Evolutionary conservation across 2,797 vertebrate genomes (phyloP).

Genomic region (Sciurus vulgaris): DNA sequence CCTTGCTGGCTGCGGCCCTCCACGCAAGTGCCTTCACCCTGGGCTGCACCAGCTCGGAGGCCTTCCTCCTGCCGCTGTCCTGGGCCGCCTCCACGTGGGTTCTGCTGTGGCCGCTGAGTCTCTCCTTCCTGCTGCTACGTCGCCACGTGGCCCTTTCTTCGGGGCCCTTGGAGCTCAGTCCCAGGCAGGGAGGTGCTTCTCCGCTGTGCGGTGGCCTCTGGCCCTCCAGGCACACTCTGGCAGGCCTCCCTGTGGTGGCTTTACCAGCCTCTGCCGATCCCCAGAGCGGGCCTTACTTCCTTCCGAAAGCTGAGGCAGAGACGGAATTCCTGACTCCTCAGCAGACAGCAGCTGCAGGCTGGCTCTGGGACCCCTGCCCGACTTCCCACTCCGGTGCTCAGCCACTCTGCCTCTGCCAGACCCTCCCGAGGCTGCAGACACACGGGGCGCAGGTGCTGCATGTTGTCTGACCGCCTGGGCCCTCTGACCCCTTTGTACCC

Average conservation of each 20-base stretch:
- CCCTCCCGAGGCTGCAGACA: neutral
- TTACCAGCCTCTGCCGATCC: too few relatives aligned
- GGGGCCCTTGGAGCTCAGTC: neutral
- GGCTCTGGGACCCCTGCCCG: neutral
- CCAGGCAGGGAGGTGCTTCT: neutral
- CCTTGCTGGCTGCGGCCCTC: fast-evolving
- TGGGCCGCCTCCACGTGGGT: slow-evolving; percentile 47
- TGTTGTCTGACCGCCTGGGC: neutral
- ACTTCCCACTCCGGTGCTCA: neutral
- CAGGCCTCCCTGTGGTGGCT: neutral
- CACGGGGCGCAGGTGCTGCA: fast-evolving
- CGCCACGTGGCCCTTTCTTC: slow-evolving; percentile 74
- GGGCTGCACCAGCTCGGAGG: too few relatives aligned
- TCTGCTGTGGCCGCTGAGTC: too few relatives aligned
- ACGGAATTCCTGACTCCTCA: too few relatives aligned
- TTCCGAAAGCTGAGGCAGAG: neutral
- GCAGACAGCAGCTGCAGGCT: neutral
- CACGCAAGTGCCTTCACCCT: neutral
- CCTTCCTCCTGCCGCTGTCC: too few relatives aligned
- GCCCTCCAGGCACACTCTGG: neutral
- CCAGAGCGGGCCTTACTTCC: fast-evolving
- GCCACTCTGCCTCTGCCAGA: neutral
- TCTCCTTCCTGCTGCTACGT: slow-evolving; percentile 69
- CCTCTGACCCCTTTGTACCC: neutral
- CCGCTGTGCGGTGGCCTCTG: neutral